phyloP scores from a whole-genome alignment of 1,140 invertebrate species.

The Saccostrea echinata region DNA sequence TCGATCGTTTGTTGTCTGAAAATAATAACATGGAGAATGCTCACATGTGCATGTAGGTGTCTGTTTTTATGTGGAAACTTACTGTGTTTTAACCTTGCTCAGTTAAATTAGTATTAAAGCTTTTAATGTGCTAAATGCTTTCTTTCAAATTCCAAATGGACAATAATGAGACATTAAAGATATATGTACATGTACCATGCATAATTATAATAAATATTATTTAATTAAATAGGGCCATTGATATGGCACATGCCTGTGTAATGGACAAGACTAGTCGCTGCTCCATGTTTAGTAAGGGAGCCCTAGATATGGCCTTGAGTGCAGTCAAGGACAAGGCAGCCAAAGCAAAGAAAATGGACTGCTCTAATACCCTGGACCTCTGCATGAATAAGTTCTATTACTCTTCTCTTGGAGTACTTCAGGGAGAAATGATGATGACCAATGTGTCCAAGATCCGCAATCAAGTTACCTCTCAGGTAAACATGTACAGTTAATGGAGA shows the following conservation, averaged over 20 bases:
- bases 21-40: neutral
- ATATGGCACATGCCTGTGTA: constrained; percentile 36
- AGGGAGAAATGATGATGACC: constrained; percentile 45
- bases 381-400: constrained; percentile 38
- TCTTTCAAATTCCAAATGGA: too few relatives aligned
- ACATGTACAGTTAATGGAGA: neutral
- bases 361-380: neutral
- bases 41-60: constrained; percentile 49
- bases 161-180: too few relatives aligned
- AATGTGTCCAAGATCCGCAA: constrained; percentile 10
- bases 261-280: constrained; percentile 38
- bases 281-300: constrained; percentile 40
- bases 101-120: too few relatives aligned
- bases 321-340: neutral
- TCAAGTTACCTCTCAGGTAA: constrained; percentile 39
- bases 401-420: constrained; percentile 37
- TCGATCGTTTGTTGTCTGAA: neutral
- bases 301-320: neutral
- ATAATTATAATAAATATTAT: too few relatives aligned
- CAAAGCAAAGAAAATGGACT: neutral
- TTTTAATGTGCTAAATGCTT: too few relatives aligned
- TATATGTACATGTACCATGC: too few relatives aligned
- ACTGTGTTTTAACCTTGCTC: neutral
- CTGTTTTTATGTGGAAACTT: neutral
- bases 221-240: constrained; percentile 3